Evolutionary conservation across 2,113 vertebrate species (phyloP).

Genomic region (Chitala chitala): DNA sequence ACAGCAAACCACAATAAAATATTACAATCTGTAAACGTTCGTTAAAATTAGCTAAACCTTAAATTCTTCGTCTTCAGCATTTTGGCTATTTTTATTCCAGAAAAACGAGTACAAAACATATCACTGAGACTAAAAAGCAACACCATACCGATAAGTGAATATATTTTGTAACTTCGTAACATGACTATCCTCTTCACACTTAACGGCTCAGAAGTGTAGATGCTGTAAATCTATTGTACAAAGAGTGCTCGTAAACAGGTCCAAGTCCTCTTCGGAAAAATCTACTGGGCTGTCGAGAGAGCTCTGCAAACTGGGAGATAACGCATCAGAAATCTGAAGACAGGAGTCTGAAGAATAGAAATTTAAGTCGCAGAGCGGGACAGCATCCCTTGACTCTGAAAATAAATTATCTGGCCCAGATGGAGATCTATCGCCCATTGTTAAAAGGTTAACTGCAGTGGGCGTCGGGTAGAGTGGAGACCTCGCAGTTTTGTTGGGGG

Average conservation of each 20-base stretch:
- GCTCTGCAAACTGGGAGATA: slow-evolving; percentile 68
- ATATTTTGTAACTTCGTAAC: not conserved
- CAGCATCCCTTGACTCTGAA: slow-evolving; percentile 56
- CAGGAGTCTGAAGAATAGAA: slow-evolving; percentile 73
- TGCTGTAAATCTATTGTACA: slow-evolving; percentile 82
- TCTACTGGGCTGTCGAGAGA: slow-evolving; percentile 76
- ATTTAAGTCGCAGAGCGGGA: slow-evolving; percentile 70
- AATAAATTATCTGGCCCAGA: slow-evolving; percentile 51
- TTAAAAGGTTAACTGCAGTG: slow-evolving; percentile 43
- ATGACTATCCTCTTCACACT: not conserved
- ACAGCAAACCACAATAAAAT: slow-evolving; percentile 35
- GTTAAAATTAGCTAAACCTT: not conserved
- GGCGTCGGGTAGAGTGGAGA: slow-evolving; percentile 49
- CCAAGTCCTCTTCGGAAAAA: slow-evolving; percentile 88
- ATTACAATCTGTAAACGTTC: not conserved
- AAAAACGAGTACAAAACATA: not conserved
- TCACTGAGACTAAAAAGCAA: too few relatives aligned
- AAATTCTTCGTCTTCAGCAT: not conserved
- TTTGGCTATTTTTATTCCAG: slow-evolving; percentile 2
- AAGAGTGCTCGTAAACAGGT: slow-evolving; percentile 85
- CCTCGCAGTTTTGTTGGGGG: slow-evolving; percentile 37
- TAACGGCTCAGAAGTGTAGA: slow-evolving; percentile 67
- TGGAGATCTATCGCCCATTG: slow-evolving; percentile 37
- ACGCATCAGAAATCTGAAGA: slow-evolving; percentile 58
- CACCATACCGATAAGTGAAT: not conserved